Evolutionary conservation across 2,113 vertebrate species (phyloP), one percentile per base, ranked within the genome.

Genomic region (Bubo bubo): DNA sequence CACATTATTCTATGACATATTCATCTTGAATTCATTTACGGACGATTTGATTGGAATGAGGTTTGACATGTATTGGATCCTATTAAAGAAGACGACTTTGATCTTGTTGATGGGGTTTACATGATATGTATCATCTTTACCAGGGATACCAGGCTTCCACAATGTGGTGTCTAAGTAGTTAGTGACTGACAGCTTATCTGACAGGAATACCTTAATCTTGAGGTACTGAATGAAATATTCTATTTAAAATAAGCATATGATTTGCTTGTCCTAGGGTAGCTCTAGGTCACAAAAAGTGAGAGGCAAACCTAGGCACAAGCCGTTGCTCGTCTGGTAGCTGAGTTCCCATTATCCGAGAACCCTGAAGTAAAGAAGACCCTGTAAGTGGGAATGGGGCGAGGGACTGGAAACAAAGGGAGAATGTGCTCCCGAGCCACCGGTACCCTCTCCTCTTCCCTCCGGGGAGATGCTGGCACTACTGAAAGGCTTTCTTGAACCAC

Each of bases 11-110:
- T 98, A 98, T 98, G 98, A 99, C 98, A 98, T 98, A 98, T 98
- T 98, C 98, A 98, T 98, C 98, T 98, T 98, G 98, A 98, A 98
- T 98, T 98, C 98, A 98, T 98, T 98, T 98, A 98, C 98, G 90
- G 98, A 97, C 86, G 84, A 98, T 98, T 98, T 98, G 97, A 99
- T 98, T 98, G 98, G 98, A 98, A 98, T 98, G 98, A 98, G 98
- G 96, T 98, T 98, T 98, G 98, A 98, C 98, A 98, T 95, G 97
- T 98, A 98, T 98, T 98, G 98, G 98, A 97, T 98, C 97, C 98
- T 97, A 98, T 98, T 98, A 98, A 98, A 98, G 98, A 97, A 97
- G 95, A 95, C 88, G 96, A 98, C 98, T 98, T 98, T 98, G 98
- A 98, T 98, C 98, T 98, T 97, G 96, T 97, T 98, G 98, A 98